Conservation (phyloP, 1,140 invertebrate species). For the Brachystomella parvula region DNA sequence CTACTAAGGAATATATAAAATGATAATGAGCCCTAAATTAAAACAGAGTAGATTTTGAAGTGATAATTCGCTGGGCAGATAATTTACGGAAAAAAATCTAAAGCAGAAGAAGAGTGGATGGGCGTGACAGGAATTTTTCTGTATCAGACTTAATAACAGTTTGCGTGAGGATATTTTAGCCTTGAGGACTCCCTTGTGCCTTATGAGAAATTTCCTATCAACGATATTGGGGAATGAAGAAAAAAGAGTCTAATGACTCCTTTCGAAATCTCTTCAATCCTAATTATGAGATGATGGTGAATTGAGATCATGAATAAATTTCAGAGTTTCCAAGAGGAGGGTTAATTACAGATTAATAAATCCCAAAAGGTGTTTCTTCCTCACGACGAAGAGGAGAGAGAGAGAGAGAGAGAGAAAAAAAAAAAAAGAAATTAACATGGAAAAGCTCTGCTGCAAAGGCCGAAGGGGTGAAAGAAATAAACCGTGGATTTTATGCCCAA, state of each 20-base stretch:
- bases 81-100: too few relatives aligned
- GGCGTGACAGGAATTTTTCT: too few relatives aligned
- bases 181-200: not conserved
- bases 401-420: too few relatives aligned
- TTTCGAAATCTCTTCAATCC: not conserved
- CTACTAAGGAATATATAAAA: not conserved
- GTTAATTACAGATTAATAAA: constrained; percentile 12
- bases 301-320: constrained; percentile 10
- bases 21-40: not conserved
- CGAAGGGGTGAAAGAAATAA: not conserved
- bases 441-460: not conserved
- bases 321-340: not conserved
- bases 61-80: not conserved
- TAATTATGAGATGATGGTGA: constrained; percentile 7
- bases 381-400: too few relatives aligned
- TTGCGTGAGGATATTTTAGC: not conserved
- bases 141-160: constrained; percentile 1
- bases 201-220: not conserved
- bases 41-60: not conserved
- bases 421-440: not conserved
- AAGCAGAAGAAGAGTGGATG: too few relatives aligned
- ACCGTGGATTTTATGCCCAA: not conserved
- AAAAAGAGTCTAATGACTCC: too few relatives aligned
- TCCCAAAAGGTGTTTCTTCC: constrained; percentile 5
- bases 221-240: too few relatives aligned